Evolutionary conservation across 2,888 invertebrate species (phyloP), one percentile per base, ranked within the genome.

Genomic region (Neoscelio sp.): DNA sequence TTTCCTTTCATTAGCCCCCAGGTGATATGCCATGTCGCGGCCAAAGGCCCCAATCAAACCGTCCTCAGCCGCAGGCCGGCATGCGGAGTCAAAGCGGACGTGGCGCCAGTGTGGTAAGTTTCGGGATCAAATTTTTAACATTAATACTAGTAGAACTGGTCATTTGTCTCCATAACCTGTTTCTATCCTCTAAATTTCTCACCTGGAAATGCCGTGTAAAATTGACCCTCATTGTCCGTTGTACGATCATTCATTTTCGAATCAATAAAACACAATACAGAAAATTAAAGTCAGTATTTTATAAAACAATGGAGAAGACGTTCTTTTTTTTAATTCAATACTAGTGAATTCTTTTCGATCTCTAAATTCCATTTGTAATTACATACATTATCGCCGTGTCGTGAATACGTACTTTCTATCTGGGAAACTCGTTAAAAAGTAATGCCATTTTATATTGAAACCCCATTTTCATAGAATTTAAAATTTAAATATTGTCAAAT

Each of bases 21-120:
- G n/a, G n/a, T n/a, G n/a, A n/a, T n/a, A n/a, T n/a, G n/a, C n/a
- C n/a, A n/a, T n/a, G n/a, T n/a, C n/a, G n/a, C n/a, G n/a, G n/a
- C 67, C 92, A 92, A 82, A 90, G 91, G 86, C 91, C 93, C 38
- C 92, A 93, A 82, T 93, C 94, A 2, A 93, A 94, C 82, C 94
- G 94, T 86, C 95, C 95, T 0, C 94, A 94, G 83, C 91, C 92
- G 6, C 94, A 94, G 0, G 92, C 94, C 10, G 94, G 94, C 42
- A 92, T 94, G 87, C 95, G 94, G 33, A 94, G 95, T 77, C 96
- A 97, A 89, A 96, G 96, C 58, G 96, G 96, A 35, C 94, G 97
- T 76, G 96, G 97, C 67, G 95, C 97, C 67, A 96, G 96, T 84
- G 95, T 97, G 93, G 97, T 97, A 92, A 94, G 75, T 40, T 17